A percentile compares a stretch with the other conserved stretches of the same genome.
These are phyloP conservation scores for Stegostoma tigrinum DNA, from an alignment of 2,113 vertebrate genomes.

Conservation along the genomic window DNA sequence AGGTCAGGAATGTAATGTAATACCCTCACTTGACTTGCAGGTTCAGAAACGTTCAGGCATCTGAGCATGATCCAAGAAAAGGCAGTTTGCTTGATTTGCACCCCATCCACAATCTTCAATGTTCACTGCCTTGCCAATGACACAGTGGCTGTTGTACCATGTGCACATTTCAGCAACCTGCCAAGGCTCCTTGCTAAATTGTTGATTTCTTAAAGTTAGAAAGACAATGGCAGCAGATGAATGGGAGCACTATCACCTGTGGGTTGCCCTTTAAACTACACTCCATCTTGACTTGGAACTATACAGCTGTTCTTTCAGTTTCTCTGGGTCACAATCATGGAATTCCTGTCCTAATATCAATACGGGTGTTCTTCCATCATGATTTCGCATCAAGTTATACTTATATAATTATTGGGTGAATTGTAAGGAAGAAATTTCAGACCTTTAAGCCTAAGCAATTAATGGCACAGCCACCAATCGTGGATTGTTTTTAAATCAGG, in stretches of 20 bases:
- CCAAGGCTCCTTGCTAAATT: background rate
- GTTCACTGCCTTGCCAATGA: background rate
- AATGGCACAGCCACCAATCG: too few relatives aligned
- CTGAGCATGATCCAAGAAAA: background rate
- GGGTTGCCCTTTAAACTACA: background rate
- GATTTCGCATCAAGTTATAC: too few relatives aligned
- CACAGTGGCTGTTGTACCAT: background rate
- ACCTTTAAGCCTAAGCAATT: too few relatives aligned
- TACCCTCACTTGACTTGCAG: background rate
- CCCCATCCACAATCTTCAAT: background rate
- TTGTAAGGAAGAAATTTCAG: too few relatives aligned
- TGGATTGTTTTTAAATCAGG: too few relatives aligned
- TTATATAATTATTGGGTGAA: too few relatives aligned
- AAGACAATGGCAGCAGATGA: background rate
- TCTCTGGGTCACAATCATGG: background rate
- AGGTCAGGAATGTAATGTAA: background rate
- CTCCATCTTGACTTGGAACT: background rate
- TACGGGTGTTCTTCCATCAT: background rate
- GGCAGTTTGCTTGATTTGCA: background rate
- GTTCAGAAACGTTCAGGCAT: background rate
- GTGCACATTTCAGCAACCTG: background rate
- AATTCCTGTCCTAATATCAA: background rate
- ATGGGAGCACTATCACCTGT: background rate
- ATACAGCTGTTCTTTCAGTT: background rate
- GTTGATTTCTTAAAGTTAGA: background rate